Base-by-base conservation (phyloP, 2,113 vertebrate genomes). In the Tringa solitaria region DNA sequence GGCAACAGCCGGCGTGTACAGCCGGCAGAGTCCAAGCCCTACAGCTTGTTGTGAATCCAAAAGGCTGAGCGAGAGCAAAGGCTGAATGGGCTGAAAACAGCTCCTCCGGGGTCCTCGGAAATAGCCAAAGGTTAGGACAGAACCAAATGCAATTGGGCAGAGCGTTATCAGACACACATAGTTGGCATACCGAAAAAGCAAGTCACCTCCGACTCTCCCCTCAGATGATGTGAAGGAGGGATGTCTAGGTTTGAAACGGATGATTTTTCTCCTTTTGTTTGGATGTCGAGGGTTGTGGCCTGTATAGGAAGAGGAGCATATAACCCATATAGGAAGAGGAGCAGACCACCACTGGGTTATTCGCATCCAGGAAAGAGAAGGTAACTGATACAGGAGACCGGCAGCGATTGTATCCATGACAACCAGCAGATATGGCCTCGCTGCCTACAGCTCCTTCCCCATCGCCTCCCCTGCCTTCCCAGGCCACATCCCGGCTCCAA, bases 381-480 rank as follows among this genome's bases (percentile, higher is more conserved):
- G 94, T 74, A 92, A 89, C 57, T 12, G 96, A 95, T 91, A 22
- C 43, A 24, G 93, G 73, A 91, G 89, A 11, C 53, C n/a, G 27
- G 75, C 86, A 87, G 84, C 22, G 91, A 96, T 95, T 73, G 96
- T 96, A 74, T 76, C 96, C 96, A 97, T 97, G 96, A 35, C 96
- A 97, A 97, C 96, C 80, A 50, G 90, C 96, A 85, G 96, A 85
- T 54, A 54, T 0, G 65, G 92, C 86, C 77, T 75, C 17, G 17
- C 87, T 43, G 78, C 88, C 78, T 82, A 4, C 73, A 2, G 65
- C 93, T 87, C 74, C 4, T 39, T 82, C 91, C 74, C 84, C 73
- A 27, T 60, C 19, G 6, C 84, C 87, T 89, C 76, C 70, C 74
- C 48, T 81, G 59, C 70, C 82, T 59, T 46, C 73, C 81, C 48